These are phyloP conservation scores for Stegastes partitus DNA, from an alignment of 2,113 vertebrate genomes.

Conservation along the genomic window DNA sequence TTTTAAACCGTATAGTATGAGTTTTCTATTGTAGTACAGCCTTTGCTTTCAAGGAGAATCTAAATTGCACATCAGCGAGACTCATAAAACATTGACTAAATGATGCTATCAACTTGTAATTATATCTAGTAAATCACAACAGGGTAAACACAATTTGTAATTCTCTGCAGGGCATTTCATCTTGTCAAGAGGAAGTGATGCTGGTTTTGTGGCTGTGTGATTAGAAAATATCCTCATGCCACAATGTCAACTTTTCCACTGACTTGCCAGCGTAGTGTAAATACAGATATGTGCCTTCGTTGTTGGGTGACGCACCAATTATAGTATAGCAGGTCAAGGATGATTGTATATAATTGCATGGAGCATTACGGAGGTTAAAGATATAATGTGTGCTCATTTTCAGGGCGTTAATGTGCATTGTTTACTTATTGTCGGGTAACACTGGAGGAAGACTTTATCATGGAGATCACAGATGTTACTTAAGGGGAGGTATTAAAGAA, in stretches of 20 bases:
- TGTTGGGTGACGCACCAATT: too few species aligned
- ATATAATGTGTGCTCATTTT: too few species aligned
- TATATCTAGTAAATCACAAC: conserved; percentile 1
- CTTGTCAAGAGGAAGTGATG: neutral
- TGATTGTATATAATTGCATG: too few species aligned
- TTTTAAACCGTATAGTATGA: neutral
- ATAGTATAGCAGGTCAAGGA: too few species aligned
- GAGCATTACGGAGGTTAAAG: too few species aligned
- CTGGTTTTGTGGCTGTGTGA: neutral
- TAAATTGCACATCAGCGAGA: conserved; percentile 21
- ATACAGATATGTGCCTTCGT: neutral
- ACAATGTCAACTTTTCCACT: neutral
- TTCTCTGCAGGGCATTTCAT: conserved; percentile 12
- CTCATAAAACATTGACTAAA: neutral
- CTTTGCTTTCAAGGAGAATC: conserved; percentile 20
- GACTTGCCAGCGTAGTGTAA: neutral
- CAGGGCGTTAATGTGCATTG: too few species aligned
- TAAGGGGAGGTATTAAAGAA: too few species aligned
- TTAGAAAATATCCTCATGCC: neutral
- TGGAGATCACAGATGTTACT: too few species aligned
- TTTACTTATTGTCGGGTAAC: too few species aligned
- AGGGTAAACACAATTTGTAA: conserved; percentile 28
- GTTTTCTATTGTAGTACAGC: neutral
- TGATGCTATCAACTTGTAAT: neutral
- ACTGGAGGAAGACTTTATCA: too few species aligned